phyloP scores from a whole-genome alignment of 1,140 invertebrate genomes.

The Probaryconus sp. region DNA sequence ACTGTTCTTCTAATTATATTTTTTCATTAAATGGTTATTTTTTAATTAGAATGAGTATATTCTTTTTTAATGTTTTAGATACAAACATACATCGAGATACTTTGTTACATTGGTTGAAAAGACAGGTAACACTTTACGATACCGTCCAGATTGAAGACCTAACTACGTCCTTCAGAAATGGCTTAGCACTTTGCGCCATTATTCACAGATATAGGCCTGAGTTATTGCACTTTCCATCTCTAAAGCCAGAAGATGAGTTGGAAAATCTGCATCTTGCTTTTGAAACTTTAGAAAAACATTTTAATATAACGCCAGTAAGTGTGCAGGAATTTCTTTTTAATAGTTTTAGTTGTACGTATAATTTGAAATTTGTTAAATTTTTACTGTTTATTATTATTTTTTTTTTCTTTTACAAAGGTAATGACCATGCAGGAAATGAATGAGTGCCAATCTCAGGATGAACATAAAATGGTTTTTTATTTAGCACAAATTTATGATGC shows the following conservation, averaged over 20 bases:
- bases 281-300: constrained; percentile 87
- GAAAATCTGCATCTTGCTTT: constrained; percentile 91
- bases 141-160: constrained; percentile 84
- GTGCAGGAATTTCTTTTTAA: no score
- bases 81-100: constrained; percentile 85
- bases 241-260: constrained; percentile 82
- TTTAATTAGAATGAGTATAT: constrained; percentile 2
- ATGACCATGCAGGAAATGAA: constrained; percentile 91
- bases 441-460: constrained; percentile 84
- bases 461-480: constrained; percentile 88
- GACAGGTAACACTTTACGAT: constrained; percentile 84
- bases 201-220: constrained; percentile 93
- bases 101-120: constrained; percentile 86
- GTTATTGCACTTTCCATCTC: constrained; percentile 85
- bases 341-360: no score
- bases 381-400: constrained; percentile 9
- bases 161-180: constrained; percentile 85
- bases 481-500: constrained; percentile 92
- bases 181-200: constrained; percentile 89
- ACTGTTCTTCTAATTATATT: not conserved
- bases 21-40: no score
- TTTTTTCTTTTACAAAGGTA: constrained; percentile 75
- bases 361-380: not conserved
- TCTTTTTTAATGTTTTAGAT: constrained; percentile 73
- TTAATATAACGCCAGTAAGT: constrained; percentile 85